Evolutionary conservation across 2,888 invertebrate genomes (phyloP), one percentile per base, ranked within the genome.

Genomic region (Lithosia quadra): DNA sequence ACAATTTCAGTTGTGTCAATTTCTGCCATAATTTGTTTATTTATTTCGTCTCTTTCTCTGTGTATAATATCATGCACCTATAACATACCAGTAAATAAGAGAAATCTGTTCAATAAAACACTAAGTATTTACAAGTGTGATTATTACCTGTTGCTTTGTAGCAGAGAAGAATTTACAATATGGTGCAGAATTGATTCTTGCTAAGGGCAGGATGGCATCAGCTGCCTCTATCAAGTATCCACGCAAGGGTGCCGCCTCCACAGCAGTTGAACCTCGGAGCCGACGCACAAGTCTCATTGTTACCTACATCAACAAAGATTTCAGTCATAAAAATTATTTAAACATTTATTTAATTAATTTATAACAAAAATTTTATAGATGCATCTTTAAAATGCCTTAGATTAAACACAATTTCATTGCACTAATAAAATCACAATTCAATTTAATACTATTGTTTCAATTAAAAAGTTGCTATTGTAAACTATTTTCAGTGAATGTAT

Each of bases 211-310:
- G 63, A 91, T 86, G 33, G 86, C 78, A n/a, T 84, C 79, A 8
- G 79, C 74, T 0, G 77, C 58, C 3, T 96, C 96, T 3, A 96
- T 96, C 68, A 84, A 91, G 90, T 78, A 92, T 85, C 85, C 97
- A 84, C 88, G 96, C 87, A 88, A 80, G 87, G 96, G 90, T 86
- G 96, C 90, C 92, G 96, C 77, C 96, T 96, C 91, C 92, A 96
- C 97, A 95, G 97, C 86, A 92, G 94, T 88, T 0, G 95, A 95
- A 15, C 97, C 97, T 69, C 97, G 96, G 75, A 97, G 96, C n/a
- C 98, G 96, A 77, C 97, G 97, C 97, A 99, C 99, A 80, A 99
- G 93, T 75, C 97, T 97, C 95, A 99, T 96, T 66, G 90, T 89
- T 61, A 95, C 91, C 95, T 93, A 72, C 15, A 75, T 69, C n/a